These are phyloP conservation scores for Lasioglossum oenotherae DNA, from an alignment of 2,888 invertebrate genomes.

Conservation along the genomic window DNA sequence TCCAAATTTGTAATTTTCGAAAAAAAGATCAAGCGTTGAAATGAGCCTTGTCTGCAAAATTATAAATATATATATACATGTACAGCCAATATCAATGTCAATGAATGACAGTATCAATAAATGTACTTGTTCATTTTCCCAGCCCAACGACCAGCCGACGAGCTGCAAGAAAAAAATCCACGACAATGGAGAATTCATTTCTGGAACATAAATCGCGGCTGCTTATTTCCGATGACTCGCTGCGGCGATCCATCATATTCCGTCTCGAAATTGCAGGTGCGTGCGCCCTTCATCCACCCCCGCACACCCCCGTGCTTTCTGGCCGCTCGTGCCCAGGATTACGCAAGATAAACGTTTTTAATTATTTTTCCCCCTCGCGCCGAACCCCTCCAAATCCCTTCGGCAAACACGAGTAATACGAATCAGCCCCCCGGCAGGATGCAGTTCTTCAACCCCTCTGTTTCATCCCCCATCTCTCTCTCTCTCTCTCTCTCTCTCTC, in stretches of 20 bases:
- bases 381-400: constrained; percentile 69
- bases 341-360: constrained; percentile 75
- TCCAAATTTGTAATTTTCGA: too few species aligned
- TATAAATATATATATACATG: not conserved
- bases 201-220: not conserved
- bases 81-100: not conserved
- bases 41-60: not conserved
- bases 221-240: not conserved
- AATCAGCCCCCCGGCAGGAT: constrained; percentile 60
- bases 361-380: constrained; percentile 71
- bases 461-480: constrained; percentile 2
- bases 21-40: too few species aligned
- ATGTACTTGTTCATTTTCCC: not conserved
- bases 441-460: constrained; percentile 52
- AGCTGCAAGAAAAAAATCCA: not conserved
- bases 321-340: constrained; percentile 65
- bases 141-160: not conserved
- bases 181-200: constrained; percentile 11
- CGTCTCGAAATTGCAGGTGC: constrained; percentile 56
- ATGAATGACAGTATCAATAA: not conserved
- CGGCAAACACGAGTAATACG: constrained; percentile 72
- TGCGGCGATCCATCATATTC: constrained; percentile 34
- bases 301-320: constrained; percentile 41
- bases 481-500: not conserved
- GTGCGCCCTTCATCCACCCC: not conserved